Evolutionary conservation across 2,113 vertebrate species (phyloP).

Genomic region (Chauna torquata): DNA sequence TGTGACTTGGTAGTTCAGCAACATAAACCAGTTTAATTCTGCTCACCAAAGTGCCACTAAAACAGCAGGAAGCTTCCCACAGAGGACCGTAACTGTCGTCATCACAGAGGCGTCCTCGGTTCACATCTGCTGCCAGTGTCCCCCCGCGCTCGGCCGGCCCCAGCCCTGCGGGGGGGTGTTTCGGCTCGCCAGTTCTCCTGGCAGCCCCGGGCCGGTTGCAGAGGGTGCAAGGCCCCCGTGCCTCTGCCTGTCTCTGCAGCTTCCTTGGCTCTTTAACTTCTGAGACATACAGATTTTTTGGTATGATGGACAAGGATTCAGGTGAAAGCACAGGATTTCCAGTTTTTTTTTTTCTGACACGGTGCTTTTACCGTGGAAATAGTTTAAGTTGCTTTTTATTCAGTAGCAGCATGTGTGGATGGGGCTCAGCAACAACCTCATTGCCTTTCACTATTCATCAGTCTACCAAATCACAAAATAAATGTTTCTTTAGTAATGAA

Average conservation of each 20-base stretch:
- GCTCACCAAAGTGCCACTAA: not conserved
- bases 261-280: not conserved
- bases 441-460: not conserved
- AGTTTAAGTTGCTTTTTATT: not conserved
- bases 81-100: not conserved
- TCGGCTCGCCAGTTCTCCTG: not conserved
- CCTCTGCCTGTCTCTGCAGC: not conserved
- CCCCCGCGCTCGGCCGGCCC: rapidly evolving
- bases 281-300: not conserved
- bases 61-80: rapidly evolving
- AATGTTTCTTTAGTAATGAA: not conserved
- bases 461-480: not conserved
- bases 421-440: not conserved
- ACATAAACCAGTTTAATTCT: not conserved
- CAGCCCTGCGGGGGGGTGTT: rapidly evolving
- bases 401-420: not conserved
- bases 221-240: not conserved
- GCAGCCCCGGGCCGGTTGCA: rapidly evolving
- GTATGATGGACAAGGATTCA: not conserved
- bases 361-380: not conserved
- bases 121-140: not conserved
- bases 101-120: not conserved
- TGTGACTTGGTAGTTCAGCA: not conserved
- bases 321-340: not conserved
- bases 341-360: not conserved